These are phyloP conservation scores for Geodia barretti DNA, from an alignment of 37 sponge, comb jelly and placozoan species.

Conservation along the genomic window DNA sequence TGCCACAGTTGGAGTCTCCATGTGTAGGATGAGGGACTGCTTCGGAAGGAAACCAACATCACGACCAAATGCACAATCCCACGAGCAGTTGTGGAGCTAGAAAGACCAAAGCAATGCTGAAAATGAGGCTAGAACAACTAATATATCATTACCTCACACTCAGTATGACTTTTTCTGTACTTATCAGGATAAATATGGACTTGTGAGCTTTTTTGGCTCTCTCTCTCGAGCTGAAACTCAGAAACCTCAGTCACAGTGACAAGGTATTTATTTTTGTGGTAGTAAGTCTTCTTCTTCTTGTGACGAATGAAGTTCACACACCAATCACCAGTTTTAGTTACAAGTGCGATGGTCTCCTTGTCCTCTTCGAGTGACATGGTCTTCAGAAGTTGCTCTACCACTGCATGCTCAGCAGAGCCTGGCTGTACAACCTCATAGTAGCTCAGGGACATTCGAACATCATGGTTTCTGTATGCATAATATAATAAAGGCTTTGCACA, in stretches of 20 bases:
- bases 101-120: neutral
- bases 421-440: neutral
- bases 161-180: neutral
- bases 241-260: neutral
- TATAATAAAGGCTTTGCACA: neutral
- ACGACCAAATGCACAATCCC: conserved; percentile 17
- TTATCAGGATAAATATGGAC: neutral
- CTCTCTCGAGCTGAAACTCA: neutral
- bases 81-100: conserved; percentile 1
- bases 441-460: neutral
- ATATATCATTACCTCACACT: conserved; percentile 4
- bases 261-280: neutral
- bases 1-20: neutral
- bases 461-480: neutral
- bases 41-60: conserved; percentile 6
- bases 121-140: neutral
- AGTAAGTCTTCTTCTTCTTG: neutral
- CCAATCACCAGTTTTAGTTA: neutral
- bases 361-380: neutral
- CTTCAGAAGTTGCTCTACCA: neutral
- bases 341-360: neutral
- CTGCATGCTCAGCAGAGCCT: neutral
- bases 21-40: conserved; percentile 7
- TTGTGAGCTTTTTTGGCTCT: neutral
- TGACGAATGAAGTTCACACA: neutral